Conservation (phyloP, 2,113 vertebrate species). For the Acanthochromis polyacanthus region DNA sequence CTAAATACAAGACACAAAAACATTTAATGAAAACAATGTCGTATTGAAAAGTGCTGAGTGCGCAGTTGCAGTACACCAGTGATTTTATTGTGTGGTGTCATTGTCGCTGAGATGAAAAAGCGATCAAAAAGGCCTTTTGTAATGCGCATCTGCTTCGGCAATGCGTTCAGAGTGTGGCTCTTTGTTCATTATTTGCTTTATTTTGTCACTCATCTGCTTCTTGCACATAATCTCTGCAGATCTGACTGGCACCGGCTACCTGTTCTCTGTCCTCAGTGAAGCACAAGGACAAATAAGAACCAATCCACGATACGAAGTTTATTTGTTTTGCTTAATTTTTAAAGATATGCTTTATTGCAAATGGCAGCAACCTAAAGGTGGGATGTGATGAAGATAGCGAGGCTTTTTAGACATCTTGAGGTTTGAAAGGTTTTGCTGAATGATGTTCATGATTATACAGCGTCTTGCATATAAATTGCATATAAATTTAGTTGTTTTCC, state of each 20-base stretch:
- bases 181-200: conserved; percentile 24
- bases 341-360: not conserved
- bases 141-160: not conserved
- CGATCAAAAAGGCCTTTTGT: conserved; percentile 1
- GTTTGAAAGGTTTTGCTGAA: not conserved
- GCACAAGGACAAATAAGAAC: not conserved
- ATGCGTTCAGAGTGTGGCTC: conserved; percentile 2
- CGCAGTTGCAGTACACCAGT: not conserved
- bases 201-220: conserved; percentile 1
- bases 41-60: conserved; percentile 20
- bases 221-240: not conserved
- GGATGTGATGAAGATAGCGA: not conserved
- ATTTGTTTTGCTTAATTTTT: conserved; percentile 1
- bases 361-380: not conserved
- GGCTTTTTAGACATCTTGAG: not conserved
- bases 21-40: conserved; percentile 23
- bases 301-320: not conserved
- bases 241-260: conserved; percentile 8
- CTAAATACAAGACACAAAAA: conserved; percentile 29
- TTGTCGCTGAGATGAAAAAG: conserved; percentile 17
- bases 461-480: conserved; percentile 21
- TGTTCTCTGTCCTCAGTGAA: not conserved
- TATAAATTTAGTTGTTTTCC: no score
- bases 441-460: not conserved
- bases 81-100: not conserved